Base-by-base conservation (phyloP, 2,113 vertebrate genomes). In the Dicaeum eximium region DNA sequence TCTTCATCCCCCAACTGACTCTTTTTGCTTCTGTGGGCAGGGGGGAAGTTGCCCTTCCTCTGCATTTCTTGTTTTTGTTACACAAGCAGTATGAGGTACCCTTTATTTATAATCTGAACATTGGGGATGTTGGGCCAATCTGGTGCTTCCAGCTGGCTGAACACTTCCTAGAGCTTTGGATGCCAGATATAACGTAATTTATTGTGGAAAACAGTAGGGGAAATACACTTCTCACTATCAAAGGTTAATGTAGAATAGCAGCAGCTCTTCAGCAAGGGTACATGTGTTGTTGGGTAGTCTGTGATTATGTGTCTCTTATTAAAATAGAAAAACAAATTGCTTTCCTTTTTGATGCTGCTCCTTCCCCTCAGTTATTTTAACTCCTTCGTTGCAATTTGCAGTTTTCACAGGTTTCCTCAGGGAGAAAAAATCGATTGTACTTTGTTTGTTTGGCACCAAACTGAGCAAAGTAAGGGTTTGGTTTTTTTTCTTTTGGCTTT, bases 101-200 rank as follows among this genome's bases (percentile, higher is more conserved):
- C 84, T 92, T 95, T 92, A 88, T 95, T 92, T 94, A 90, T 90
- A 94, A 89, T 28, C 69, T 67, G 66, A 94, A 82, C 7, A 56
- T 79, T 67, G 42, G 79, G 80, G 80, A 65, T 88, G 92, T 83
- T 90, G 56, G 67, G 62, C 83, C 87, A 83, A 85, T 73, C 80
- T 86, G 89, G 80, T 80, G 85, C 23, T 47, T 92, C 66, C 96
- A 95, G 92, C 93, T 93, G 85, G 70, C 88, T 91, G 94, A 96
- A 85, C 62, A 80, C 82, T 92, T 87, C 73, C 74, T 87, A 79
- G 88, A 21, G 8, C 71, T 86, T 60, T 65, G 45, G 56, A 93
- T 91, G 92, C 80, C 93, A 91, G 72, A 64, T 50, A 92, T n/a
- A 67, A 94, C 3, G 75, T 95, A 90, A 96, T 97, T 97, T 96